phyloP scores from a whole-genome alignment of 2,888 invertebrate species.

The Scrobipalpa costella region DNA sequence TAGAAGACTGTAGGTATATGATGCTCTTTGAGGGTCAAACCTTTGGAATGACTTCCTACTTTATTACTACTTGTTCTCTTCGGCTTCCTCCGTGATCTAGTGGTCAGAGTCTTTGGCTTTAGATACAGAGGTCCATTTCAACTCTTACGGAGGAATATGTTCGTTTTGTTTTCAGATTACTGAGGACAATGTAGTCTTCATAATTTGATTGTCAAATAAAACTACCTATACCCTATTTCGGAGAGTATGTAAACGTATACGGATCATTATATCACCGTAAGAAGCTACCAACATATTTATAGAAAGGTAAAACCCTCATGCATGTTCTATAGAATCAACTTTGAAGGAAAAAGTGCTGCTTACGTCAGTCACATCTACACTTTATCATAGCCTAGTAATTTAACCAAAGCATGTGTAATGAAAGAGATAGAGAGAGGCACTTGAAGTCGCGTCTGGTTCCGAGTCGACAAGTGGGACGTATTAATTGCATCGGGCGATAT shows the following conservation, averaged over 20 bases:
- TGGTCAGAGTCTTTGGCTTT: too few relatives aligned
- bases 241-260: too few relatives aligned
- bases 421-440: not conserved
- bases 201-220: too few relatives aligned
- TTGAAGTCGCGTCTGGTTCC: constrained; percentile 15
- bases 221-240: too few relatives aligned
- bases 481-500: constrained; percentile 50
- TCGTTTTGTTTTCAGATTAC: too few relatives aligned
- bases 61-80: not conserved
- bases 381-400: not conserved
- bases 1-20: not conserved
- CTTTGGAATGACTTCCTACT: not conserved
- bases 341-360: not conserved
- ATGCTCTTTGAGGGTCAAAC: constrained; percentile 5
- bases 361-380: not conserved
- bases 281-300: too few relatives aligned
- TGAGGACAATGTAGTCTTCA: too few relatives aligned
- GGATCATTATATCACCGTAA: too few relatives aligned
- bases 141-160: too few relatives aligned
- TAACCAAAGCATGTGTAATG: not conserved
- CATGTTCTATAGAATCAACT: too few relatives aligned
- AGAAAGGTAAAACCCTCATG: too few relatives aligned
- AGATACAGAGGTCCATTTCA: too few relatives aligned
- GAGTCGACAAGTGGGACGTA: constrained; percentile 32
- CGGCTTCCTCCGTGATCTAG: not conserved